phyloP scores from a whole-genome alignment of 2,113 vertebrate genomes.

The Oreocharis arfaki region DNA sequence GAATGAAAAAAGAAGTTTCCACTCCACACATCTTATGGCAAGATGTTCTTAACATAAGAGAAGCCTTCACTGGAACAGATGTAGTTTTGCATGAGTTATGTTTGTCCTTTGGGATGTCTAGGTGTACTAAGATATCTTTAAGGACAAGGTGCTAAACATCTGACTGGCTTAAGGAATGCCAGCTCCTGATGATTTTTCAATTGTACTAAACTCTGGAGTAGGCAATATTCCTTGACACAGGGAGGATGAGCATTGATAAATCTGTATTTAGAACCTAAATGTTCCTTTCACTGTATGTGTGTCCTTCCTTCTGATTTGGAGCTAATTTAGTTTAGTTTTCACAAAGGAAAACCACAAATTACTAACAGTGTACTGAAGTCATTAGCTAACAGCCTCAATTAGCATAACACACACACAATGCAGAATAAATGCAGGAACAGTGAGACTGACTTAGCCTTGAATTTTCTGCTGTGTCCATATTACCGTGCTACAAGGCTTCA shows the following conservation, averaged over 20 bases:
- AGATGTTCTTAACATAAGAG: neutral
- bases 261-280: neutral
- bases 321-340: neutral
- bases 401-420: neutral
- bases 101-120: neutral
- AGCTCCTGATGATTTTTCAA: neutral
- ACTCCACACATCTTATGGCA: neutral
- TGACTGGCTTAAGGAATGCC: neutral
- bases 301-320: neutral
- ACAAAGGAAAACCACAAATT: neutral
- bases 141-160: neutral
- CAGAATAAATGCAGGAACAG: neutral
- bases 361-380: neutral
- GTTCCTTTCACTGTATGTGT: neutral
- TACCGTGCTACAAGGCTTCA: neutral
- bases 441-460: neutral
- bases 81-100: neutral
- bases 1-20: neutral
- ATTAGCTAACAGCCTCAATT: neutral
- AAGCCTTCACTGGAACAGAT: neutral
- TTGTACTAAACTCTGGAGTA: neutral
- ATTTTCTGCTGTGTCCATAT: neutral
- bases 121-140: neutral
- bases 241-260: neutral
- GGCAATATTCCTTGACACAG: neutral